A percentile compares a stretch with the other conserved stretches of the same genome.
Conservation (phyloP, 1,140 invertebrate species). For the Drosophila ambigua region DNA sequence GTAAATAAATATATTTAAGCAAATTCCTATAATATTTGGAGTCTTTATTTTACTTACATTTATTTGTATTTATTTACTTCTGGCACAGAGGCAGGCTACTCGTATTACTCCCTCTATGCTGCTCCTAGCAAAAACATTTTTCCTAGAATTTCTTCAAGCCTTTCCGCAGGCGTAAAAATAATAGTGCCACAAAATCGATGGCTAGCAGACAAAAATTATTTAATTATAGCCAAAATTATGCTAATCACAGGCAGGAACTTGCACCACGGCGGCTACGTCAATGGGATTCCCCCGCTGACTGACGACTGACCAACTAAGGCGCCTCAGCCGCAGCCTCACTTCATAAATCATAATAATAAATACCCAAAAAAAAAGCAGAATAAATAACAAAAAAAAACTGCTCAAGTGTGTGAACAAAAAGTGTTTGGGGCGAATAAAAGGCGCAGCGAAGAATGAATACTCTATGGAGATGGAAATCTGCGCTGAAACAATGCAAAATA, state of each 20-base stretch:
- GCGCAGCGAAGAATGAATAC: too few species aligned
- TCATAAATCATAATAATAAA: constrained; percentile 36
- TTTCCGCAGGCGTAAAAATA: constrained; percentile 2
- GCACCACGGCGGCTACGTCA: constrained; percentile 8
- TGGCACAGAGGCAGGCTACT: too few species aligned
- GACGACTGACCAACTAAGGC: constrained; percentile 10
- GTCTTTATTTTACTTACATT: accelerated
- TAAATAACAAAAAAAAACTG: not conserved
- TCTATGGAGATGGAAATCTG: too few species aligned
- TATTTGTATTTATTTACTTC: too few species aligned
- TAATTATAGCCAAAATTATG: constrained; percentile 25
- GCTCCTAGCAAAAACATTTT: not conserved
- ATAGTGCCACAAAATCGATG: not conserved
- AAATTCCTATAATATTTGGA: too few species aligned
- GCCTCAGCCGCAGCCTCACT: not conserved
- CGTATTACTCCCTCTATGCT: too few species aligned
- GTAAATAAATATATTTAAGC: too few species aligned
- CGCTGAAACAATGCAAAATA: too few species aligned
- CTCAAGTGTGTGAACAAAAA: constrained; percentile 30
- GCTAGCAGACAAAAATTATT: constrained; percentile 5
- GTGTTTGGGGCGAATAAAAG: constrained; percentile 1
- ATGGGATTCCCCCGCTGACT: constrained; percentile 25
- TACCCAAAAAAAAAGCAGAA: not conserved
- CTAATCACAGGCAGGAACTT: constrained; percentile 21
- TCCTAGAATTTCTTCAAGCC: not conserved